phyloP scores from a whole-genome alignment of 2,113 vertebrate species.

The Chaetodon trifascialis region DNA sequence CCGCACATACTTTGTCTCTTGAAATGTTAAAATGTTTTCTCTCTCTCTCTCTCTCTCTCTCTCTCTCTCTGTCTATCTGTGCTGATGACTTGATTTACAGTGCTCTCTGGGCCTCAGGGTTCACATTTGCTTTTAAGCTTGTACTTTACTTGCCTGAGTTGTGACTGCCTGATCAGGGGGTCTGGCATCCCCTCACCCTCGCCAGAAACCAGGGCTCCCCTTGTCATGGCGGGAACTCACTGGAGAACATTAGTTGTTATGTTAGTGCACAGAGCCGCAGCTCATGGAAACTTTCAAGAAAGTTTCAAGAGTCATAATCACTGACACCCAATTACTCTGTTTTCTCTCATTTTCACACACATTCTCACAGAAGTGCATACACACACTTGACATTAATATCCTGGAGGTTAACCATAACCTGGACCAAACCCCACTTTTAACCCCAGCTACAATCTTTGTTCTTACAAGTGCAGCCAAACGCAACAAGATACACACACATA shows the following conservation, averaged over 20 bases:
- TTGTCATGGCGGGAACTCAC: neutral
- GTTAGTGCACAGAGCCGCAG: neutral
- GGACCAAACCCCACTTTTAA: constrained; percentile 25
- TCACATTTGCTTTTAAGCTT: constrained; percentile 39
- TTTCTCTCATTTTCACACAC: constrained; percentile 1
- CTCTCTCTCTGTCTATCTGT: neutral
- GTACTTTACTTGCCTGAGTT: constrained; percentile 40
- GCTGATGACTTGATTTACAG: neutral
- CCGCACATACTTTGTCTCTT: neutral
- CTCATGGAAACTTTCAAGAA: neutral
- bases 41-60: neutral
- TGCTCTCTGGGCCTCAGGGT: constrained; percentile 23
- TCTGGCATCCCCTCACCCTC: constrained; percentile 9
- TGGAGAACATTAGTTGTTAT: neutral
- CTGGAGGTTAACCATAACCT: constrained; percentile 11
- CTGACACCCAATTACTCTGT: neutral
- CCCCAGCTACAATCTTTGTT: neutral
- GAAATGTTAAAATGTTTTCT: neutral
- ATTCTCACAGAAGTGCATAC: neutral
- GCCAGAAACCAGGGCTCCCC: neutral
- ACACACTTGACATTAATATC: neutral
- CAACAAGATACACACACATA: constrained; percentile 13
- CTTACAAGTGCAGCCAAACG: constrained; percentile 9
- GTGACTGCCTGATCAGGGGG: constrained; percentile 28
- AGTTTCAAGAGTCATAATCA: neutral